Conservation (phyloP, 2,797 vertebrate genomes). For the Peromyscus attwateri region DNA sequence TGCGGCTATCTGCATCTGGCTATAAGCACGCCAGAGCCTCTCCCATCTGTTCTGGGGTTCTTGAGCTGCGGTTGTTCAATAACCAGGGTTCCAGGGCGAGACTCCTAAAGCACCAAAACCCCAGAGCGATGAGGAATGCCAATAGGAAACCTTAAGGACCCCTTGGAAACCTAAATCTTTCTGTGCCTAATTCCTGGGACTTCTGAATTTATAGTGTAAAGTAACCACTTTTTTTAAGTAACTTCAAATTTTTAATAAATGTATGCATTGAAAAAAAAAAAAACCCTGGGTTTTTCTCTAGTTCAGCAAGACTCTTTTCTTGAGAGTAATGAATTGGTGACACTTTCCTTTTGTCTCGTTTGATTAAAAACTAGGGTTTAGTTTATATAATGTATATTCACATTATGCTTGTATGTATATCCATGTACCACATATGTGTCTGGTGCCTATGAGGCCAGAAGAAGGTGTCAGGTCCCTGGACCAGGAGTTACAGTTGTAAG, state of each 20-base stretch:
- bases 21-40: not conserved
- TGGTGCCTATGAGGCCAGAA: not conserved
- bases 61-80: not conserved
- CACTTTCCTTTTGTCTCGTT: not conserved
- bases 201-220: slow-evolving; percentile 6
- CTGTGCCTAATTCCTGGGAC: not conserved
- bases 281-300: not conserved
- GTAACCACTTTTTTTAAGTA: no score
- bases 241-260: slow-evolving; percentile 67
- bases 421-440: not conserved
- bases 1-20: not conserved
- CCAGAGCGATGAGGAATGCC: not conserved
- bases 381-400: not conserved
- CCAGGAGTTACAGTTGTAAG: not conserved
- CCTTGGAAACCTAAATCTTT: slow-evolving; percentile 34
- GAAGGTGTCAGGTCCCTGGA: not conserved
- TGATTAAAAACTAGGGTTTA: not conserved
- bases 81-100: not conserved
- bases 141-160: not conserved
- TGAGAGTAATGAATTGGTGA: slow-evolving; percentile 4
- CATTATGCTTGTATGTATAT: not conserved
- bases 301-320: slow-evolving; percentile 32
- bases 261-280: not conserved
- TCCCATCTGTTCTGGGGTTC: not conserved
- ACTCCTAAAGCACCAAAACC: not conserved